A percentile compares a stretch with the other conserved stretches of the same genome.
phyloP scores from a whole-genome alignment of 2,888 invertebrate genomes.

The Philopedon plagiatum region DNA sequence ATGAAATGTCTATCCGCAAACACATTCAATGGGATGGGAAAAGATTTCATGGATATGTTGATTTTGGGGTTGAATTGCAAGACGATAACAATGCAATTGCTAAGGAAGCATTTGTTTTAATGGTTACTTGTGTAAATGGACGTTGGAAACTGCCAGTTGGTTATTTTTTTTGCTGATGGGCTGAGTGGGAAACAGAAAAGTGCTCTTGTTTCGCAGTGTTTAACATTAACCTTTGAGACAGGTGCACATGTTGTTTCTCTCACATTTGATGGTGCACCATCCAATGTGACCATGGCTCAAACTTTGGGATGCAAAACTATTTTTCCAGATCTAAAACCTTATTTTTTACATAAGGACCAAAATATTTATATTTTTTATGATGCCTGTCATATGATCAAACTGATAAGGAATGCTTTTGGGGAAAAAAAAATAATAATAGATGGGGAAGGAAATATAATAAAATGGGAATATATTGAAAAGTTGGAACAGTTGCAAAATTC shows the following conservation, averaged over 20 bases:
- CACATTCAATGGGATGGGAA: slow-evolving; percentile 59
- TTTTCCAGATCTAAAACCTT: slow-evolving; percentile 13
- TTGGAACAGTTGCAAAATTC: no score
- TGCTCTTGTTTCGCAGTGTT: slow-evolving; percentile 52
- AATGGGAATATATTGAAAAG: slow-evolving; percentile 39
- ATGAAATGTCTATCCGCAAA: slow-evolving; percentile 59
- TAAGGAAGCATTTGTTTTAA: slow-evolving; percentile 57
- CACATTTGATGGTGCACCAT: slow-evolving; percentile 58
- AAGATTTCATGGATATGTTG: slow-evolving; percentile 58
- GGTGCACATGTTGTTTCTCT: slow-evolving; percentile 52
- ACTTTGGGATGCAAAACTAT: slow-evolving; percentile 25
- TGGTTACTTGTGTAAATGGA: slow-evolving; percentile 55
- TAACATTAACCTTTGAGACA: slow-evolving; percentile 52
- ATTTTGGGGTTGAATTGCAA: slow-evolving; percentile 55
- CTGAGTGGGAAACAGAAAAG: slow-evolving; percentile 54
- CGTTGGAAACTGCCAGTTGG: slow-evolving; percentile 58
- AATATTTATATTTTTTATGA: no score
- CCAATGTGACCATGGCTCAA: slow-evolving; percentile 49
- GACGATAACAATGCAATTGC: slow-evolving; percentile 53
- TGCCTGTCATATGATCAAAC: no score
- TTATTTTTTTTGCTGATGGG: slow-evolving; percentile 56
- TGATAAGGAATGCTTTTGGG: slow-evolving; percentile 33
- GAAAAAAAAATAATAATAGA: slow-evolving; percentile 30
- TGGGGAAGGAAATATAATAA: slow-evolving; percentile 26
- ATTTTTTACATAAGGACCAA: slow-evolving; percentile 6